Conservation (phyloP, 1,140 invertebrate genomes). For the Drosophila takahashii region DNA sequence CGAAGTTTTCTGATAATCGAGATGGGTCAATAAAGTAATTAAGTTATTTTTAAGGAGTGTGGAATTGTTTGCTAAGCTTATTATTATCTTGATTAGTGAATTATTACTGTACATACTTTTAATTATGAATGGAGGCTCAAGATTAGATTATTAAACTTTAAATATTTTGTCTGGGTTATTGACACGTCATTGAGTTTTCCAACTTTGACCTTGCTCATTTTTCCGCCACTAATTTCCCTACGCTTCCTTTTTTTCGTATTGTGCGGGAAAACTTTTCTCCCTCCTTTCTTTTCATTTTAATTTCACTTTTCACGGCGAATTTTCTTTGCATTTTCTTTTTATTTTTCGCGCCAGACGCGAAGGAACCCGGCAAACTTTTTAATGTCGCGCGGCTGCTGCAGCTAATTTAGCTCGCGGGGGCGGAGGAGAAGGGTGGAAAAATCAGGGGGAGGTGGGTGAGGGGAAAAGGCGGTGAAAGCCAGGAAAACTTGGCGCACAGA, state of each 20-base stretch:
- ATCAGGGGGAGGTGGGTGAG: not conserved
- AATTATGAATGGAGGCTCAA: no score
- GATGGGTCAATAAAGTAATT: slow-evolving; percentile 39
- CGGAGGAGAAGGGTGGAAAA: not conserved
- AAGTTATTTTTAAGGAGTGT: slow-evolving; percentile 24
- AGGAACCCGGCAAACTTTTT: slow-evolving; percentile 73
- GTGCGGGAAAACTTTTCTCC: slow-evolving; percentile 28
- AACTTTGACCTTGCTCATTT: slow-evolving; percentile 30
- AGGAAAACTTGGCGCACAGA: slow-evolving; percentile 68
- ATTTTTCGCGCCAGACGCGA: slow-evolving; percentile 33
- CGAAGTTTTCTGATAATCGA: slow-evolving; percentile 23
- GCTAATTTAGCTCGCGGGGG: slow-evolving; percentile 67
- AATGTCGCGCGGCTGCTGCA: slow-evolving; percentile 78
- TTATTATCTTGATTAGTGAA: no score
- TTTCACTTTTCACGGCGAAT: slow-evolving; percentile 77
- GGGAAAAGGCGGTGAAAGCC: slow-evolving; percentile 8
- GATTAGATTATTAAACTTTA: no score
- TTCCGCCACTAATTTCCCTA: slow-evolving; percentile 36
- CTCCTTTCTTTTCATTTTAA: slow-evolving; percentile 66
- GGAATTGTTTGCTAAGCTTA: no score
- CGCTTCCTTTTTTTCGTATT: slow-evolving; percentile 19
- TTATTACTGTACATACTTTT: no score
- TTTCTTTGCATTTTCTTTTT: slow-evolving; percentile 62
- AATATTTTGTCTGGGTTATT: slow-evolving; percentile 39
- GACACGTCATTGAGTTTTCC: slow-evolving; percentile 30